Conservation (phyloP, 1,140 invertebrate genomes). For the Scylla paramamosain region DNA sequence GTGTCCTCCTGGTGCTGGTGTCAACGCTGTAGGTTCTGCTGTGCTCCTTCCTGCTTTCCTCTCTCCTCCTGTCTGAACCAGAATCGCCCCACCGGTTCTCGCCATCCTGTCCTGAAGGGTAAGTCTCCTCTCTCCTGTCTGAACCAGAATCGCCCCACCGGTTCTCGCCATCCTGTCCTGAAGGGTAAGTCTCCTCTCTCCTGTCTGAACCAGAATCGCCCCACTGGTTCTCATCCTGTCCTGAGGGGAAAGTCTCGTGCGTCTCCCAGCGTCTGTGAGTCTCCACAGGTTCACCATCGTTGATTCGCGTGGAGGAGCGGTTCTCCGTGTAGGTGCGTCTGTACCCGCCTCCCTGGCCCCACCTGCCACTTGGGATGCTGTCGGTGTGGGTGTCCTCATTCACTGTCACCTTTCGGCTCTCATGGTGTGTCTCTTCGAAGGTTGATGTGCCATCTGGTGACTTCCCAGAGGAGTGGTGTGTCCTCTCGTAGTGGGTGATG, state of each 20-base stretch:
- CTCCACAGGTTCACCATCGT: slow-evolving; percentile 46
- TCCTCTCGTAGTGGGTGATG: slow-evolving; percentile 50
- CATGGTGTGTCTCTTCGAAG: slow-evolving; percentile 54
- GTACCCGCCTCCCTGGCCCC: slow-evolving; percentile 60
- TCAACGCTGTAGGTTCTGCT: background rate
- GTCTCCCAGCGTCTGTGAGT: background rate
- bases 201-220: slow-evolving; percentile 37
- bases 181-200: background rate
- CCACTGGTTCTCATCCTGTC: background rate
- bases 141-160: background rate
- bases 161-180: background rate
- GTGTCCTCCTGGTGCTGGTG: slow-evolving; percentile 36
- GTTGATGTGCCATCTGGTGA: slow-evolving; percentile 59
- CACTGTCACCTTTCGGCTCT: slow-evolving; percentile 50
- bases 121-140: background rate
- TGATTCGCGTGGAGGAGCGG: background rate
- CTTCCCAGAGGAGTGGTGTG: slow-evolving; percentile 47
- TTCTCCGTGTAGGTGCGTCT: background rate
- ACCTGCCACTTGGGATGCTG: slow-evolving; percentile 50
- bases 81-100: background rate
- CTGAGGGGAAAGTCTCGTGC: background rate
- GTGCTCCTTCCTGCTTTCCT: slow-evolving; percentile 14
- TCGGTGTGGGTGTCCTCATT: slow-evolving; percentile 44
- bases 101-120: background rate
- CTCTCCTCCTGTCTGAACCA: slow-evolving; percentile 41